phyloP scores from a whole-genome alignment of 2,113 vertebrate species.

The Thalassoma bifasciatum region DNA sequence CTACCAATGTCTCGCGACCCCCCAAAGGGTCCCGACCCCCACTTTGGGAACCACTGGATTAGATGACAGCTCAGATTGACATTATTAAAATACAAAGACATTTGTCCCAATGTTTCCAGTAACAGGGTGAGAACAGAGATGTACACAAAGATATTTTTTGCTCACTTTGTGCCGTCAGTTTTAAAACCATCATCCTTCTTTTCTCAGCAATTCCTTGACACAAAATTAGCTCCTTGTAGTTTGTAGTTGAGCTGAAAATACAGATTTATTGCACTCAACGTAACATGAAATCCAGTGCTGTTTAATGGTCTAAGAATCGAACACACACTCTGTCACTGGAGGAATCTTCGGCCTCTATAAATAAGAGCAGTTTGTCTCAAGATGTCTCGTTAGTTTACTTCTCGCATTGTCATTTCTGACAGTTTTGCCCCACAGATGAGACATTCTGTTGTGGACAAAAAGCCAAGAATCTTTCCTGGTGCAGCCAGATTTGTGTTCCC shows the following conservation, averaged over 20 bases:
- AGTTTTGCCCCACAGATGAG: background rate
- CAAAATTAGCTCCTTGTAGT: background rate
- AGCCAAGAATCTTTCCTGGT: conserved; percentile 1
- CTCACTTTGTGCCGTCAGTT: background rate
- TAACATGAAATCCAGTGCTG: background rate
- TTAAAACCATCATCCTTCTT: background rate
- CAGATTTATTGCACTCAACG: background rate
- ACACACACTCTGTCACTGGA: background rate
- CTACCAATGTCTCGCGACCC: too few species aligned
- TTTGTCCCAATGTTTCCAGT: too few species aligned
- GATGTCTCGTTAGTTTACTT: background rate
- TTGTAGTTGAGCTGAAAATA: background rate
- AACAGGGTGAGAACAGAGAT: too few species aligned
- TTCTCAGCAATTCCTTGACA: background rate
- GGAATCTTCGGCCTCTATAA: background rate
- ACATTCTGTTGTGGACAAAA: background rate
- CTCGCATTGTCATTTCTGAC: background rate
- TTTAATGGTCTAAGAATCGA: background rate
- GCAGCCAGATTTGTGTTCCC: background rate
- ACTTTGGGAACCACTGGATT: too few species aligned
- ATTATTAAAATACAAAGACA: too few species aligned
- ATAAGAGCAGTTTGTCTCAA: background rate
- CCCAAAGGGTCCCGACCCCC: too few species aligned
- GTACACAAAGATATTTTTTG: background rate
- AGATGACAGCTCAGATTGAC: too few species aligned